Conservation (phyloP, 2,888 invertebrate species). For the Phania funesta region DNA sequence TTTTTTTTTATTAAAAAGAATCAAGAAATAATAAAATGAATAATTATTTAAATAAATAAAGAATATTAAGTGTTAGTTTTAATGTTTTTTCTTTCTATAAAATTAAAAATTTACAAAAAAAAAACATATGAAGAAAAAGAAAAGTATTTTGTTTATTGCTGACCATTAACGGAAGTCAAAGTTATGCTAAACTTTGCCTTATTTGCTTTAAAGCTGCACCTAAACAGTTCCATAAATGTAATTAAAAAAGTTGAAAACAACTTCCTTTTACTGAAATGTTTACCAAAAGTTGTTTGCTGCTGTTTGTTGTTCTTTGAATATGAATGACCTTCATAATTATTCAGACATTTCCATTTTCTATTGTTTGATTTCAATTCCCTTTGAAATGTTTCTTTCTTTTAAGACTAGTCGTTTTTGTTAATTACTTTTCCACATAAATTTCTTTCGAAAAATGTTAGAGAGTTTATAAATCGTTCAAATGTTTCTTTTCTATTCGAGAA, state of each 20-base stretch:
- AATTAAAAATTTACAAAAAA: neutral
- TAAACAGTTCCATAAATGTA: slow-evolving; percentile 46
- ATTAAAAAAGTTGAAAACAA: slow-evolving; percentile 49
- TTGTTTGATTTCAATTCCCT: slow-evolving; percentile 13
- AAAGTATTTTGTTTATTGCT: slow-evolving; percentile 37
- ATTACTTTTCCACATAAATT: neutral
- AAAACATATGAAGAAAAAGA: slow-evolving; percentile 16
- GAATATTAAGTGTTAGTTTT: slow-evolving; percentile 51
- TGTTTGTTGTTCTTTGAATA: slow-evolving; percentile 37
- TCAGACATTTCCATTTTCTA: slow-evolving; percentile 7
- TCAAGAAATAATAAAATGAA: slow-evolving; percentile 29
- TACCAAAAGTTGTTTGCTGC: slow-evolving; percentile 3
- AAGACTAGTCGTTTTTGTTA: neutral
- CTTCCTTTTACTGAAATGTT: slow-evolving; percentile 60
- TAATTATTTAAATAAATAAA: slow-evolving; percentile 27
- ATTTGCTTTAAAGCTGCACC: slow-evolving; percentile 59
- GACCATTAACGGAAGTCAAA: slow-evolving; percentile 65
- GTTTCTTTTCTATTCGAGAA: neutral
- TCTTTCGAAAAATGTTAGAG: slow-evolving; percentile 8
- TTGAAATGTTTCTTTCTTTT: slow-evolving; percentile 12
- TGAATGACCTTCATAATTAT: slow-evolving; percentile 58
- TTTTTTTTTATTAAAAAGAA: slow-evolving; percentile 1
- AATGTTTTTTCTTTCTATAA: slow-evolving; percentile 10
- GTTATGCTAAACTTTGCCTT: slow-evolving; percentile 62
- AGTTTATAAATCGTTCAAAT: slow-evolving; percentile 14